A percentile compares a stretch with the other conserved stretches of the same genome.
Evolutionary conservation across 1,140 invertebrate species (phyloP).

Genomic region (Venustaconcha ellipsiformis): DNA sequence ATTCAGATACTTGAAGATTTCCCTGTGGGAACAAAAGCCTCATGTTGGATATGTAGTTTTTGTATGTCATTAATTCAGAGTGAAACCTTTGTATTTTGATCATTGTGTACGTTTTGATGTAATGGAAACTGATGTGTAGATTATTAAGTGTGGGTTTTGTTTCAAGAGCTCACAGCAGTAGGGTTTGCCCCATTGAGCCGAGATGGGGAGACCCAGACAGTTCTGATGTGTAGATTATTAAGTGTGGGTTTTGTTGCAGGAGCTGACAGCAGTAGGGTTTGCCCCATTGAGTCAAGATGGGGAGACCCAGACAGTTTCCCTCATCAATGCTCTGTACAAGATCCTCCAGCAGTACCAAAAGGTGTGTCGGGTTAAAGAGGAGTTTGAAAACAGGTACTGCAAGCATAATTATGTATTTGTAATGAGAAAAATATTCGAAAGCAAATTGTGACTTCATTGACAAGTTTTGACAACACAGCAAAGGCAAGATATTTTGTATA

Average conservation of each 20-base stretch:
- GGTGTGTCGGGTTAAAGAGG: slow-evolving; percentile 37
- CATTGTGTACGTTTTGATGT: neutral
- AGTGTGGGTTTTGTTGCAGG: slow-evolving; percentile 30
- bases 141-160: neutral
- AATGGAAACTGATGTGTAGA: neutral
- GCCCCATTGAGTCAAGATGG: slow-evolving; percentile 33
- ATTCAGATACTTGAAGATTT: too few species aligned
- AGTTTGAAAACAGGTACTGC: slow-evolving; percentile 50
- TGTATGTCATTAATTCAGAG: too few species aligned
- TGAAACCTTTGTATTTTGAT: too few species aligned
- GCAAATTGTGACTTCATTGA: too few species aligned
- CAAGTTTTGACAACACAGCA: too few species aligned
- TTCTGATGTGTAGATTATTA: slow-evolving; percentile 1
- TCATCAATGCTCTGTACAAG: slow-evolving; percentile 48
- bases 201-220: slow-evolving; percentile 29
- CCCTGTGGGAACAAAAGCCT: too few species aligned
- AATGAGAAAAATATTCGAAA: too few species aligned
- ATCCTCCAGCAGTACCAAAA: slow-evolving; percentile 47
- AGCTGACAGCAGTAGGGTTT: slow-evolving; percentile 48
- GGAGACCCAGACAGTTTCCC: slow-evolving; percentile 23
- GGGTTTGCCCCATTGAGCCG: slow-evolving; percentile 40
- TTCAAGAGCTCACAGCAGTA: slow-evolving; percentile 48
- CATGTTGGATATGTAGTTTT: too few species aligned
- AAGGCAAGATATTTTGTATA: too few species aligned
- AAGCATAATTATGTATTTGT: too few species aligned